These are phyloP conservation scores for Malacosoma neustria DNA, from an alignment of 2,888 invertebrate genomes.

Conservation along the genomic window DNA sequence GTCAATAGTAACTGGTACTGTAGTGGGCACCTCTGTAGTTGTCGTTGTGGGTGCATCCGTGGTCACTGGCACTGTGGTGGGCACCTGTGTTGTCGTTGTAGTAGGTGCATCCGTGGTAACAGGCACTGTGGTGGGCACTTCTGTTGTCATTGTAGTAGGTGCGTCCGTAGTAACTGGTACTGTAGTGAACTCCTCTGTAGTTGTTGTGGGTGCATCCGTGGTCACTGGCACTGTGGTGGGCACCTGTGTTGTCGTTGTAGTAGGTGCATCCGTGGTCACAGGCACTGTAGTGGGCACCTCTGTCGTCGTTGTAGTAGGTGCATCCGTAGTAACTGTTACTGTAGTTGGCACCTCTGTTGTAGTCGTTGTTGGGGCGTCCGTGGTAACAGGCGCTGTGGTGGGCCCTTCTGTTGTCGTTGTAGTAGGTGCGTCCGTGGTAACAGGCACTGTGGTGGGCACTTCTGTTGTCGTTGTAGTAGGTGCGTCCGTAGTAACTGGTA, in stretches of 20 bases:
- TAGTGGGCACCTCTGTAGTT: neutral
- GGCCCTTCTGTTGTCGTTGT: neutral
- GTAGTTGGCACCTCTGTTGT: neutral
- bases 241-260: too few species aligned
- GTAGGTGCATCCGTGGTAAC: neutral
- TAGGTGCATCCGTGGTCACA: too few species aligned
- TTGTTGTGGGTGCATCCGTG: too few species aligned
- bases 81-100: neutral
- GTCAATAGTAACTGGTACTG: neutral
- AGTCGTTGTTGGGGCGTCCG: neutral
- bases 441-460: neutral
- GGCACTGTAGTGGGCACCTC: too few species aligned
- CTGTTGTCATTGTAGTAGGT: too few species aligned
- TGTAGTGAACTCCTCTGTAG: too few species aligned
- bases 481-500: neutral
- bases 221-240: too few species aligned
- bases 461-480: slow-evolving; percentile 1
- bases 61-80: slow-evolving; percentile 1
- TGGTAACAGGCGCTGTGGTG: neutral
- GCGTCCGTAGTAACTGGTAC: too few species aligned
- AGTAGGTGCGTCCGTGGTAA: neutral
- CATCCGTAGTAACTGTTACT: too few species aligned
- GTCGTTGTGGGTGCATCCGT: slow-evolving; percentile 1
- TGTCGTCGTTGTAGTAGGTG: too few species aligned
- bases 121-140: neutral